Evolutionary conservation across 1,140 invertebrate genomes (phyloP), one percentile per base, ranked within the genome.

Genomic region (Patella vulgata): DNA sequence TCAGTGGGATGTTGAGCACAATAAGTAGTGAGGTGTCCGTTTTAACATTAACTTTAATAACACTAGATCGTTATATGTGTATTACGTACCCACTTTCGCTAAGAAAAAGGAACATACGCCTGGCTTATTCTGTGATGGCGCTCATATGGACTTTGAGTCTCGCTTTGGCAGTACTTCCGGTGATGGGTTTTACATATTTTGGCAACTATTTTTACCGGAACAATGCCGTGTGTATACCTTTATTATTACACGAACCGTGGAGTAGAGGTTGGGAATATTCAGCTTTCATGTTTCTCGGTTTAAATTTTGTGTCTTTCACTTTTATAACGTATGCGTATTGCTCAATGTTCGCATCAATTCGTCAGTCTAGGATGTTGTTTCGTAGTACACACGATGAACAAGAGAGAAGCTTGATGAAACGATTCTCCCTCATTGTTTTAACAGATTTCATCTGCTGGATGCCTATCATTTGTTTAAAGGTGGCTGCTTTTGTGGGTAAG

Each of bases 11-110:
- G 21, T 52, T 82, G 1, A 66, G 66, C 50, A 79, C 78, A 6
- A 55, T 77, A 33, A 78, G 66, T 43, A 76, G 53, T 33, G 79
- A 90, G 86, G 88, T 89, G 53, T 92, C 91, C 0, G 88, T 93
- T 64, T 79, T 92, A 14, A 91, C 93, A 43, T 74, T 93, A 66
- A 88, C 89, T 0, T 90, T 91, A 66, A 91, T 93, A 86, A 91
- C 91, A 1, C 74, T 92, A 48, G 91, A 93, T 66, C 85, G 92
- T 31, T 83, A 75, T 71, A 80, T 93, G 46, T 80, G 90, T 30
- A 91, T 93, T 55, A 88, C 87, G 14, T 88, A 88, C 71, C 89
- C 91, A 3, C 86, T 92, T 21, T 68, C 61, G 4, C 46, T 64
- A 30, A 52, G 64, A 19, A 68, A 63, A 48, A 59, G 61, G 1